Evolutionary conservation across 2,113 vertebrate species (phyloP).

Genomic region (Peromyscus maniculatus): DNA sequence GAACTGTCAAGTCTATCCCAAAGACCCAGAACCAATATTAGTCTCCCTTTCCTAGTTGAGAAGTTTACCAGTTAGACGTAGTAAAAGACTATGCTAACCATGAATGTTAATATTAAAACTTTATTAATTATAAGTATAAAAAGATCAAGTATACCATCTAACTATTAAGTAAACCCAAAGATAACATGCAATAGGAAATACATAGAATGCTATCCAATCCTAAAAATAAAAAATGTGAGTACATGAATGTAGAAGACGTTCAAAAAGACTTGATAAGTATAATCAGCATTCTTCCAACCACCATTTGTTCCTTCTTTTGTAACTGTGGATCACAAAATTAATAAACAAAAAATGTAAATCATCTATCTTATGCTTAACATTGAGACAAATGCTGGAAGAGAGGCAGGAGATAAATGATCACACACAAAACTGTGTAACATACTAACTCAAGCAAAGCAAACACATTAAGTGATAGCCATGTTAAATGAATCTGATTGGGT

Average conservation of each 20-base stretch:
- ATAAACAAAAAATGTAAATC: constrained; percentile 51
- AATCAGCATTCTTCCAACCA: constrained; percentile 82
- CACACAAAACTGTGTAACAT: not conserved
- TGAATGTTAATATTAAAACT: constrained; percentile 22
- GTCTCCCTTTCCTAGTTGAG: constrained; percentile 12
- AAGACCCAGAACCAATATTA: not conserved
- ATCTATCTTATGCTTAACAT: not conserved
- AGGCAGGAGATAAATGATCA: not conserved
- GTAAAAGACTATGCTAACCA: constrained; percentile 7
- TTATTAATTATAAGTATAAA: constrained; percentile 67
- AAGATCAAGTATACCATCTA: not conserved
- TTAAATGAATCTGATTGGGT: not conserved
- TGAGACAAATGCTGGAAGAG: not conserved
- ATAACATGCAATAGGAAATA: not conserved
- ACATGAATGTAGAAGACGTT: constrained; percentile 62
- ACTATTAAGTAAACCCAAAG: constrained; percentile 14
- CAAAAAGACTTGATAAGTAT: constrained; percentile 78
- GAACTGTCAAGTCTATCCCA: not conserved
- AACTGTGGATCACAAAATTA: constrained; percentile 86
- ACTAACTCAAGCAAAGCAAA: not conserved
- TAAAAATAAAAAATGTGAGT: constrained; percentile 67
- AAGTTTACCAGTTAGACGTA: constrained; percentile 15
- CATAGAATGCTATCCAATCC: constrained; percentile 40
- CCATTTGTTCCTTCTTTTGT: constrained; percentile 83
- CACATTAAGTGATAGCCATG: not conserved